Percentiles rank a stretch among this genome's conserved stretches.
Conservation (phyloP, 2,113 vertebrate species). For the Erythrocebus patas region DNA sequence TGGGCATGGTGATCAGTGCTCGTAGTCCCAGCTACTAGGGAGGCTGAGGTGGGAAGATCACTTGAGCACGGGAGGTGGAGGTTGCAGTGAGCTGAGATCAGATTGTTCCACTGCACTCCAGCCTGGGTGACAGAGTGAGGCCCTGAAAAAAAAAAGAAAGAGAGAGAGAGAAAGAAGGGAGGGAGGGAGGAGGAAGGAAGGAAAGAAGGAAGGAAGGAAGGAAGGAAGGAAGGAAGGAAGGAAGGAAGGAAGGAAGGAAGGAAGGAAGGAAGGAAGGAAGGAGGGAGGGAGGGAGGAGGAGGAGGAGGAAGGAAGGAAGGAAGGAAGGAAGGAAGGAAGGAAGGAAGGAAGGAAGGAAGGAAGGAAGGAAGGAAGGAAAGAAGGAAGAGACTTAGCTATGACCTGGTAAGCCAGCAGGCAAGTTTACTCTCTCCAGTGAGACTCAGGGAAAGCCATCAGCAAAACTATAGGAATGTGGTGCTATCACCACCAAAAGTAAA, state of each 20-base stretch:
- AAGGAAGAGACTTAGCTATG: not conserved
- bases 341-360: fast-evolving
- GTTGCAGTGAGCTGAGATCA: too few relatives aligned
- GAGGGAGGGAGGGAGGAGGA: fast-evolving
- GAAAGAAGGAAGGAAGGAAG: fast-evolving
- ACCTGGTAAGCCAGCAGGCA: not conserved
- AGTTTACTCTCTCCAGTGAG: not conserved
- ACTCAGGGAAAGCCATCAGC: not conserved
- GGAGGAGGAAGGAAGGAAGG: too few relatives aligned
- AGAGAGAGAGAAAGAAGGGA: too few relatives aligned
- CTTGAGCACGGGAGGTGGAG: too few relatives aligned
- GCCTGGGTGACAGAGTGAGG: too few relatives aligned
- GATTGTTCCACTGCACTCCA: too few relatives aligned
- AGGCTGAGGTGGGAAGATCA: too few relatives aligned
- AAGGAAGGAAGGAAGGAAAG: too few relatives aligned
- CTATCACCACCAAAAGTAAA: not conserved
- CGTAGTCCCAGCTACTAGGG: too few relatives aligned
- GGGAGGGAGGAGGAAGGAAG: too few relatives aligned
- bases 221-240: not conserved
- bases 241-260: fast-evolving
- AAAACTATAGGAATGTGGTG: not conserved
- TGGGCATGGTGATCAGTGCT: too few relatives aligned
- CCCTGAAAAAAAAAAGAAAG: too few relatives aligned
- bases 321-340: fast-evolving
- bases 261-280: not conserved